Evolutionary conservation across 2,113 vertebrate genomes (phyloP).

Genomic region (Desmodus rotundus): DNA sequence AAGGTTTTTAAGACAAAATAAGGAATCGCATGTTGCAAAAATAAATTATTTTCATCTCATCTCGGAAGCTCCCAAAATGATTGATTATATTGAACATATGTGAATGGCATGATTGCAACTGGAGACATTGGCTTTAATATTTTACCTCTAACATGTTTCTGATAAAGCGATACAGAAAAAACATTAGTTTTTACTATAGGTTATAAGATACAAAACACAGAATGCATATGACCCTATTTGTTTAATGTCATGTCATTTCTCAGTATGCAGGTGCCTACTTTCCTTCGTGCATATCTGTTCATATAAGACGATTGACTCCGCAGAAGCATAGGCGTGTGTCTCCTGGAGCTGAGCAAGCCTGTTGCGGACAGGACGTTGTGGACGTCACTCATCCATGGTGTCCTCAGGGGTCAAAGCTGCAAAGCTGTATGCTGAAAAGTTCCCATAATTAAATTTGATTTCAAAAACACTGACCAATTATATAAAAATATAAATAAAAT

Average conservation of each 20-base stretch:
- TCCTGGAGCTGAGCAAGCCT: background rate
- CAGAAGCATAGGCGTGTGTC: background rate
- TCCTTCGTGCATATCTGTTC: background rate
- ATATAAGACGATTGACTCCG: background rate
- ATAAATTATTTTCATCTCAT: background rate
- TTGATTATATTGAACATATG: background rate
- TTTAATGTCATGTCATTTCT: background rate
- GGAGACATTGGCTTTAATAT: background rate
- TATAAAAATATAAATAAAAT: background rate
- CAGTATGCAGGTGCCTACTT: background rate
- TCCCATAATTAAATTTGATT: background rate
- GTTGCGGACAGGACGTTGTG: background rate
- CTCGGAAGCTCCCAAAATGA: background rate
- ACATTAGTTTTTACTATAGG: background rate
- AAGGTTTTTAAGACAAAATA: background rate
- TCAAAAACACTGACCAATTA: background rate
- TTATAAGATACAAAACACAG: background rate
- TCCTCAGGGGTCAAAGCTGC: background rate
- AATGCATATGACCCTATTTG: background rate
- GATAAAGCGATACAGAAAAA: background rate
- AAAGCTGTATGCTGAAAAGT: background rate
- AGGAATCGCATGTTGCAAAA: background rate
- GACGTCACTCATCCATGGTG: no score
- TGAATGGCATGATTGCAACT: background rate
- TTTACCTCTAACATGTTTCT: background rate